Base-by-base conservation (phyloP, 2,113 vertebrate genomes). In the Indicator maculatus region DNA sequence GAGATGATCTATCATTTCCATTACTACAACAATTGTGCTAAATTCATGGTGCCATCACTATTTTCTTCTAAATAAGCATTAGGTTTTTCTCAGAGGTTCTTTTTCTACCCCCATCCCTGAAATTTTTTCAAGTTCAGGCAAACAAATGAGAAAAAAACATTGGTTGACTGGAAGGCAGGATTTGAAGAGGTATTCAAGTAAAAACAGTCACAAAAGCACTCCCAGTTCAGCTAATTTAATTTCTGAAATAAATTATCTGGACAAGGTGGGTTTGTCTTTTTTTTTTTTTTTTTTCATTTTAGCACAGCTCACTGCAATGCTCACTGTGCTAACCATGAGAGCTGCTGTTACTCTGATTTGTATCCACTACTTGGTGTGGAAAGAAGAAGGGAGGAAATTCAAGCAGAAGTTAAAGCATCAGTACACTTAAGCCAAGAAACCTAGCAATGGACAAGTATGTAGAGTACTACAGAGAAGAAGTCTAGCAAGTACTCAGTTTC, bases 361-460 rank as follows among this genome's bases (percentile, higher is more conserved):
- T 83, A 65, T 53, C 71, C 28, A 78, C 58, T 31, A 44, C 39
- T 85, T 77, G 41, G 44, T 8, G 15, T 55, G 55, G 63, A 65
- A 86, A 73, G 41, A 93, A 59, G 24, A 91, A 90, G 50, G 75
- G 20, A 75, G 55, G 66, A 92, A 92, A 94, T 72, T 84, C 70
- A 84, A 92, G 73, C 9, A 90, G 50, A 59, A 72, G n/a, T 61
- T 72, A 55, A 75, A 90, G 31, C 36, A 44, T 71, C 53, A 71
- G 26, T 38, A 82, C 36, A 39, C 30, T 84, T 79, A 47, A 75
- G n/a, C 16, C 67, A 74, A 67, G 67, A 79, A 91, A 65, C 33
- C 21, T 58, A 36, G 13, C 63, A 91, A 90, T 69, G 31, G 23
- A 67, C 13, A 86, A 92, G 44, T 3, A 39, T 58, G 36, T 23